Percentiles rank a stretch among this genome's conserved stretches.
These are phyloP conservation scores for Coregonus ussuriensis DNA, from an alignment of 2,797 vertebrate species.

Conservation along the genomic window DNA sequence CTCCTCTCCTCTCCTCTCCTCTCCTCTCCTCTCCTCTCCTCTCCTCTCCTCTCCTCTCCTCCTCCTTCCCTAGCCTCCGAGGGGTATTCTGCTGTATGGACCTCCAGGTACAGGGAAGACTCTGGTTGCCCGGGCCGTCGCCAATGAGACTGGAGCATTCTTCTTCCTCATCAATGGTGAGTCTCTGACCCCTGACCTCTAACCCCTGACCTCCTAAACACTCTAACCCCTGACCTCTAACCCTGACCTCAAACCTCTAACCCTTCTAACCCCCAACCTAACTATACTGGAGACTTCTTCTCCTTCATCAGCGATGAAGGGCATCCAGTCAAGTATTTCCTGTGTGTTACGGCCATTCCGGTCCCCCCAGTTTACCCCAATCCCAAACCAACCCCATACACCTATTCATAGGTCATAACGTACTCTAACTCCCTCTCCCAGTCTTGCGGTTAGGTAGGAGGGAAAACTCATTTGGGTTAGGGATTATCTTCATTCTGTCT, in stretches of 20 bases:
- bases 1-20: neutral
- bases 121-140: constrained; percentile 77
- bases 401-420: too few relatives aligned
- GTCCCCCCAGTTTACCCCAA: neutral
- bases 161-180: constrained; percentile 79
- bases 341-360: neutral
- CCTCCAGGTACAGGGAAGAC: constrained; percentile 80
- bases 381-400: too few relatives aligned
- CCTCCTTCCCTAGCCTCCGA: constrained; percentile 65
- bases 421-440: too few relatives aligned
- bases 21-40: neutral
- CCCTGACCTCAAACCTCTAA: too few relatives aligned
- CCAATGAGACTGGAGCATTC: constrained; percentile 79
- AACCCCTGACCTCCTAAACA: too few relatives aligned
- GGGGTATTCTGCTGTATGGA: constrained; percentile 78
- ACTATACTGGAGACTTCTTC: neutral
- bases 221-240: too few relatives aligned
- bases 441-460: too few relatives aligned
- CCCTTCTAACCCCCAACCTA: neutral
- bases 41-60: neutral
- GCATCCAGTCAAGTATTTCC: neutral
- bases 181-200: neutral
- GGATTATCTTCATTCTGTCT: too few relatives aligned
- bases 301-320: neutral
- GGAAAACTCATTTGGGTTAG: too few relatives aligned